These are phyloP conservation scores for Erpobdella octoculata DNA, from an alignment of 2,888 invertebrate species.

Conservation along the genomic window DNA sequence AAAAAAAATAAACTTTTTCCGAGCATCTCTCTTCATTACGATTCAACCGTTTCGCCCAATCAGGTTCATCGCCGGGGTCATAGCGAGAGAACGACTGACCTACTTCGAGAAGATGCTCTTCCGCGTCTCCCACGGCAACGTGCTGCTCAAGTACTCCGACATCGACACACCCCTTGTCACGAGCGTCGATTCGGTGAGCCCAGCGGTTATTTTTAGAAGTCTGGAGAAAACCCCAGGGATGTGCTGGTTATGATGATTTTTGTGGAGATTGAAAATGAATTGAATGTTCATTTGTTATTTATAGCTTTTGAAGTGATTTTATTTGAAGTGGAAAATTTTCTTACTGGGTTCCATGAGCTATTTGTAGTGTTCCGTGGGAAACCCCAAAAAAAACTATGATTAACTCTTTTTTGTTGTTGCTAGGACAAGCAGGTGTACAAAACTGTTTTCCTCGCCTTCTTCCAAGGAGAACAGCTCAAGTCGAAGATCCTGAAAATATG, in stretches of 20 bases:
- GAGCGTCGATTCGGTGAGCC: neutral
- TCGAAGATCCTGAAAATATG: slow-evolving; percentile 95
- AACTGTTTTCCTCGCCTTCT: slow-evolving; percentile 72
- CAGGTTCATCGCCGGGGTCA: slow-evolving; percentile 79
- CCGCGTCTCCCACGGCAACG: slow-evolving; percentile 86
- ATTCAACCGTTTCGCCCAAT: too few species aligned
- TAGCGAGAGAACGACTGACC: slow-evolving; percentile 82
- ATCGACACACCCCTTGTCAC: slow-evolving; percentile 71
- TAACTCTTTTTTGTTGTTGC: slow-evolving; percentile 9
- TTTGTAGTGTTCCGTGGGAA: too few species aligned
- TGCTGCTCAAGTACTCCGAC: slow-evolving; percentile 88
- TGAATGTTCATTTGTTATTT: too few species aligned
- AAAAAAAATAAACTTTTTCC: too few species aligned
- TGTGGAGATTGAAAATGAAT: too few species aligned
- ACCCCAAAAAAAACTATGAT: neutral
- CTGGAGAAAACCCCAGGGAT: too few species aligned
- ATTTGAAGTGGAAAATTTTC: too few species aligned
- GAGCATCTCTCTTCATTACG: too few species aligned
- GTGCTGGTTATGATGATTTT: too few species aligned
- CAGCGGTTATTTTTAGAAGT: too few species aligned
- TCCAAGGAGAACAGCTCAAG: slow-evolving; percentile 92
- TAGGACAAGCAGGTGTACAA: slow-evolving; percentile 92
- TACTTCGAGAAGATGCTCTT: slow-evolving; percentile 96
- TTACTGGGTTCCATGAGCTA: too few species aligned
- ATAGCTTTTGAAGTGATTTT: too few species aligned